A percentile compares a stretch with the other conserved stretches of the same genome.
Conservation (phyloP, 1,140 invertebrate species). For the Xylocopa sonorina region DNA sequence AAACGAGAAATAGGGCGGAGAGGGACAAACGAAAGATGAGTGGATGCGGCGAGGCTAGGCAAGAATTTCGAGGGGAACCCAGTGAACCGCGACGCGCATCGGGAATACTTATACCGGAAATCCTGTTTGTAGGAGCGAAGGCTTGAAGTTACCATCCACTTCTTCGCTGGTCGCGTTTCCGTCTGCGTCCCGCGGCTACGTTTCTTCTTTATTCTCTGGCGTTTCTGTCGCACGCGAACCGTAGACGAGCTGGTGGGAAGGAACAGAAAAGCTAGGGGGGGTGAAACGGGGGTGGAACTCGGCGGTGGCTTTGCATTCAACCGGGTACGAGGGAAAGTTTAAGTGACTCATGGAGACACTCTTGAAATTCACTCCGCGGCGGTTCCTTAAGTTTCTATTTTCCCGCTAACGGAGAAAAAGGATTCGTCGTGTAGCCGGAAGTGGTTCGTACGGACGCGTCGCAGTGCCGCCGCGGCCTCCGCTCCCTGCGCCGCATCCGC, state of each 20-base stretch:
- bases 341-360: slow-evolving; percentile 60
- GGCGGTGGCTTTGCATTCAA: slow-evolving; percentile 48
- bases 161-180: not conserved
- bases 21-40: not conserved
- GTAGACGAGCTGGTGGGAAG: not conserved
- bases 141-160: slow-evolving; percentile 61
- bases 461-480: slow-evolving; percentile 3
- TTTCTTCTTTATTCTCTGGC: not conserved
- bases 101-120: slow-evolving; percentile 61
- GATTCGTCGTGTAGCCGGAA: not conserved
- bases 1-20: slow-evolving; percentile 6
- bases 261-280: not conserved
- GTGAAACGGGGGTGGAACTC: slow-evolving; percentile 24
- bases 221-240: not conserved
- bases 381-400: slow-evolving; percentile 58
- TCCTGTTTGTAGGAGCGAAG: slow-evolving; percentile 56
- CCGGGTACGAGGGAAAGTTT: slow-evolving; percentile 57
- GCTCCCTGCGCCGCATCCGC: not conserved
- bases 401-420: slow-evolving; percentile 13
- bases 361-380: slow-evolving; percentile 54
- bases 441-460: not conserved
- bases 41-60: not conserved
- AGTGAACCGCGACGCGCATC: slow-evolving; percentile 33
- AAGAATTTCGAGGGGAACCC: slow-evolving; percentile 12
- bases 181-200: slow-evolving; percentile 5